These are phyloP conservation scores for Pachycephala philippinensis DNA, from an alignment of 2,113 vertebrate genomes.

Conservation along the genomic window DNA sequence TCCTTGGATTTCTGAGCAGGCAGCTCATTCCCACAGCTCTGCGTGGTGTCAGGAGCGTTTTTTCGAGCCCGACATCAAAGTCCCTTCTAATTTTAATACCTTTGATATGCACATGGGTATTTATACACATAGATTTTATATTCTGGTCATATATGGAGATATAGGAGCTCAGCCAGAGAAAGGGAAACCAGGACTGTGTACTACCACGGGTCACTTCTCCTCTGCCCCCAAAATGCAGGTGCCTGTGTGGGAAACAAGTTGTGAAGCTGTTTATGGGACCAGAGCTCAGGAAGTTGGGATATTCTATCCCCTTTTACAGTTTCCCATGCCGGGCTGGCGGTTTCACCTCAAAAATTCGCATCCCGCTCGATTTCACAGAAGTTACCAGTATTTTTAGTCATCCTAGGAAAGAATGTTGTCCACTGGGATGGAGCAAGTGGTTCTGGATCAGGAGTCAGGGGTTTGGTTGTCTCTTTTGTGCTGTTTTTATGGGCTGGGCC, in stretches of 20 bases:
- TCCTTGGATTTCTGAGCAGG: background rate
- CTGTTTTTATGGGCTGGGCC: background rate
- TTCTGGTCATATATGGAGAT: background rate
- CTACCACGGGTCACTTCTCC: background rate
- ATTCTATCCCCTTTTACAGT: background rate
- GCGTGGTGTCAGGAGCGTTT: background rate
- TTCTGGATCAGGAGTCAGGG: background rate
- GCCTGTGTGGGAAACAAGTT: slow-evolving; percentile 11
- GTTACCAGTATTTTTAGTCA: background rate
- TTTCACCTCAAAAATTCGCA: background rate
- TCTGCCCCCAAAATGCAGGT: background rate
- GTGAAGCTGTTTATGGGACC: background rate
- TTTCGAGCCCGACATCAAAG: background rate
- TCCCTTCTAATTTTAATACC: background rate
- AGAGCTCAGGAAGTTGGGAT: background rate
- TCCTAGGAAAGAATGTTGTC: background rate
- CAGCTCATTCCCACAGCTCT: slow-evolving; percentile 10
- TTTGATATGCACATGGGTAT: background rate
- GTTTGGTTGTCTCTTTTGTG: background rate
- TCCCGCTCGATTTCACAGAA: background rate
- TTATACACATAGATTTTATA: background rate
- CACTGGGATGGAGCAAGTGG: background rate
- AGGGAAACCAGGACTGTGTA: background rate
- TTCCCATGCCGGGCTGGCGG: background rate
- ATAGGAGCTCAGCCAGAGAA: background rate